Evolutionary conservation across 1,140 invertebrate species (phyloP).

Genomic region (Augochlora pura): DNA sequence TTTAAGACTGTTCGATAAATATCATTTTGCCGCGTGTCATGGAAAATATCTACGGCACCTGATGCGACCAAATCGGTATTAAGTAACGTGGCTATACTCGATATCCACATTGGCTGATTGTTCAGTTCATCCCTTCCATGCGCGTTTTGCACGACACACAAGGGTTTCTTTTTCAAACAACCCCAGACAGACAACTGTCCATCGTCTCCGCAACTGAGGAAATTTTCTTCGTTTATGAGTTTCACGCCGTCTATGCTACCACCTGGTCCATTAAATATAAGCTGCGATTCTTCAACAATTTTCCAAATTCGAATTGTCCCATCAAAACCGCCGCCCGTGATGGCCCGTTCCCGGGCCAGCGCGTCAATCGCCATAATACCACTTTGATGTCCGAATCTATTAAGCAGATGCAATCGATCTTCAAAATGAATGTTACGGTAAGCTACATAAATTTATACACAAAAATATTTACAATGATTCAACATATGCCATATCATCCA

Average conservation of each 20-base stretch:
- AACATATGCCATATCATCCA: conserved; percentile 97
- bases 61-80: conserved; percentile 96
- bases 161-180: conserved; percentile 93
- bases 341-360: conserved; percentile 89
- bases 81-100: conserved; percentile 87
- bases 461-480: conserved; percentile 89
- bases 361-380: conserved; percentile 94
- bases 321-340: conserved; percentile 94
- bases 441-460: not conserved
- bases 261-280: conserved; percentile 92
- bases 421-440: not conserved
- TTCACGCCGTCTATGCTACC: conserved; percentile 93
- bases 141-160: conserved; percentile 86
- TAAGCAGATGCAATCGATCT: not conserved
- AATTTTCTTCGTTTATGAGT: conserved; percentile 95
- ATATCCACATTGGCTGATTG: conserved; percentile 91
- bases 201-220: conserved; percentile 94
- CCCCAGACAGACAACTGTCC: conserved; percentile 94
- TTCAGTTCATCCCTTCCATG: conserved; percentile 86
- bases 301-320: conserved; percentile 95
- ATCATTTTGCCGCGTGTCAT: not conserved
- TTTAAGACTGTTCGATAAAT: not conserved
- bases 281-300: conserved; percentile 96
- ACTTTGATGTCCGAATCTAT: conserved; percentile 93
- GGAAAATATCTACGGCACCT: conserved; percentile 78